Conservation (phyloP, 2,797 vertebrate genomes). For the Steatocranus sp. region DNA sequence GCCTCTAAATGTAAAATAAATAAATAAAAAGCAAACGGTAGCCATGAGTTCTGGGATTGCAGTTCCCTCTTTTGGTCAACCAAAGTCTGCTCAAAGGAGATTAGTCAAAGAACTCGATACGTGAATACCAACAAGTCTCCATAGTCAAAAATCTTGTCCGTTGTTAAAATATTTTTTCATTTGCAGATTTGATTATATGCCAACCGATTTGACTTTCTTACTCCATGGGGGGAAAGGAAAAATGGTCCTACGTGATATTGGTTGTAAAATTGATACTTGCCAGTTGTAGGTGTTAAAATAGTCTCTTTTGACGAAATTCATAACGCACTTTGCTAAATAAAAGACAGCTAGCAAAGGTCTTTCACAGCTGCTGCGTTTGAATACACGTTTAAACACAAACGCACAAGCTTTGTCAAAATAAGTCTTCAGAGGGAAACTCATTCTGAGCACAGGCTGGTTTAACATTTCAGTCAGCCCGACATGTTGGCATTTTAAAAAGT, state of each 20-base stretch:
- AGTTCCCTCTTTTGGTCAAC: accelerated
- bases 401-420: background rate
- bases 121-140: background rate
- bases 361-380: accelerated
- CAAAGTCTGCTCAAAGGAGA: background rate
- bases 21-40: background rate
- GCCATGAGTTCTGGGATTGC: background rate
- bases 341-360: background rate
- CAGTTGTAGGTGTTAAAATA: background rate
- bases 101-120: background rate
- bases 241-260: too few species aligned
- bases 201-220: background rate
- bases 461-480: background rate
- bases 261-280: background rate
- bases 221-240: accelerated
- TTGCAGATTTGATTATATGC: background rate
- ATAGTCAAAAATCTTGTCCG: background rate
- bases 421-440: background rate
- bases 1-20: background rate
- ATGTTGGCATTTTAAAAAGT: background rate
- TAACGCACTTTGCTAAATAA: background rate
- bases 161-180: background rate
- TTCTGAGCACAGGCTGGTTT: background rate
- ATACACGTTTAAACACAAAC: background rate
- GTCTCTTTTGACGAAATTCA: accelerated